These are phyloP conservation scores for Shinisaurus crocodilurus DNA, from an alignment of 2,113 vertebrate species.

Conservation along the genomic window DNA sequence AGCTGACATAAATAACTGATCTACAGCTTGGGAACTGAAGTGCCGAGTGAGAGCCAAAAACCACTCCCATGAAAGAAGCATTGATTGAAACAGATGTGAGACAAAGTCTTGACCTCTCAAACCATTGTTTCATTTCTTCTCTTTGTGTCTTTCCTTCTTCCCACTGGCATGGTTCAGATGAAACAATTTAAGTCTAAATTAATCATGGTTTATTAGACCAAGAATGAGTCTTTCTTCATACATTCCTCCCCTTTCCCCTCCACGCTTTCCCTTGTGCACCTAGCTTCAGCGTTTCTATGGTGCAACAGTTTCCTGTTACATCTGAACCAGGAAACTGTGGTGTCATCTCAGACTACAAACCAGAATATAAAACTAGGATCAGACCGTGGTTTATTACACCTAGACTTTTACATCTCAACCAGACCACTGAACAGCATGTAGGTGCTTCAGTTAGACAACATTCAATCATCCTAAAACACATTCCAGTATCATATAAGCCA, in stretches of 20 bases:
- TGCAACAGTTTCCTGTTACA: background rate
- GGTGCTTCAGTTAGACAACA: background rate
- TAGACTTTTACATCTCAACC: background rate
- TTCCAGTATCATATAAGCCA: no score
- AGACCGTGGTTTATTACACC: background rate
- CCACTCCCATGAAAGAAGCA: slow-evolving; percentile 45
- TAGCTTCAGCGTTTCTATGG: background rate
- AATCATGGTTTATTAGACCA: background rate
- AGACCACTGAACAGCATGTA: background rate
- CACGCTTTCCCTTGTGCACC: background rate
- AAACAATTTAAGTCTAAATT: background rate
- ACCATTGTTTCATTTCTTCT: background rate
- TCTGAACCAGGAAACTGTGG: background rate
- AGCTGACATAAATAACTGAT: slow-evolving; percentile 72
- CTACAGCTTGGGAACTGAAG: slow-evolving; percentile 56
- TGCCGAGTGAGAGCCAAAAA: slow-evolving; percentile 53
- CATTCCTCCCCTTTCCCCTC: background rate
- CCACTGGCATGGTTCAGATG: background rate
- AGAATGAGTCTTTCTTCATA: background rate
- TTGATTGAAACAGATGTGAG: slow-evolving; percentile 48
- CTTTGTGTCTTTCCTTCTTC: background rate
- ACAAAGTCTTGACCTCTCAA: slow-evolving; percentile 2
- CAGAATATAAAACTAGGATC: background rate
- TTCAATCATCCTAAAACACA: background rate
- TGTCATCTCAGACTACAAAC: background rate